These are phyloP conservation scores for Molossus molossus DNA, from an alignment of 2,797 vertebrate species.

Conservation along the genomic window DNA sequence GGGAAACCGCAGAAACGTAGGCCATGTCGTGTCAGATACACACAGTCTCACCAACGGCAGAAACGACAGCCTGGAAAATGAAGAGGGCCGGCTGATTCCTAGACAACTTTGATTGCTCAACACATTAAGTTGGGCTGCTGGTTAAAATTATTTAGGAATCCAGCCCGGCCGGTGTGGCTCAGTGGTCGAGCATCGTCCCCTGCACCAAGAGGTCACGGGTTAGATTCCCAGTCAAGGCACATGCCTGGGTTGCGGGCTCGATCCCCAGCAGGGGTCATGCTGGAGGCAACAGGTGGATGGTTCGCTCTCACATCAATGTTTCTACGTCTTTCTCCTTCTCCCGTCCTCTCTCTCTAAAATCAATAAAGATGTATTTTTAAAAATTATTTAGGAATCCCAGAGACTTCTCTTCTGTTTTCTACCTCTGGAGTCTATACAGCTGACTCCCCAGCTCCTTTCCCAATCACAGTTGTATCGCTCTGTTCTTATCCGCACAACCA, in stretches of 20 bases:
- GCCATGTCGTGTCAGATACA: background rate
- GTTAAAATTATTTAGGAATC: slow-evolving; percentile 61
- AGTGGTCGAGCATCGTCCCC: too few relatives aligned
- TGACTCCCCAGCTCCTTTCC: background rate
- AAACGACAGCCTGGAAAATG: background rate
- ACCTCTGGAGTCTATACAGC: slow-evolving; percentile 53
- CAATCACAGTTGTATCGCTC: slow-evolving; percentile 72
- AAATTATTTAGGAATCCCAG: slow-evolving; percentile 64
- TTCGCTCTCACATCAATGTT: too few relatives aligned
- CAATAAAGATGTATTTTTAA: background rate
- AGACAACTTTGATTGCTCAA: background rate
- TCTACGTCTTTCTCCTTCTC: too few relatives aligned
- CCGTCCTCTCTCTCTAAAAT: too few relatives aligned
- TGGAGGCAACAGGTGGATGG: too few relatives aligned
- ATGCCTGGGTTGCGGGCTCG: too few relatives aligned
- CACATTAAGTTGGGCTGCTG: slow-evolving; percentile 14
- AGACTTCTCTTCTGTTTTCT: slow-evolving; percentile 62
- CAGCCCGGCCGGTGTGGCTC: too few relatives aligned
- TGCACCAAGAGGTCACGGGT: too few relatives aligned
- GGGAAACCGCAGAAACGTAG: slow-evolving; percentile 1
- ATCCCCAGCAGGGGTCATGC: too few relatives aligned
- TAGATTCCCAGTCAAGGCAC: too few relatives aligned
- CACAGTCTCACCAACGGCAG: background rate
- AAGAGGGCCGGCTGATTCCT: background rate
- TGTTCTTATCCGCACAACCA: slow-evolving; percentile 69